Percentiles rank a stretch among this genome's conserved stretches.
Conservation (phyloP, 2,888 invertebrate species). For the Phragmatobia fuliginosa region DNA sequence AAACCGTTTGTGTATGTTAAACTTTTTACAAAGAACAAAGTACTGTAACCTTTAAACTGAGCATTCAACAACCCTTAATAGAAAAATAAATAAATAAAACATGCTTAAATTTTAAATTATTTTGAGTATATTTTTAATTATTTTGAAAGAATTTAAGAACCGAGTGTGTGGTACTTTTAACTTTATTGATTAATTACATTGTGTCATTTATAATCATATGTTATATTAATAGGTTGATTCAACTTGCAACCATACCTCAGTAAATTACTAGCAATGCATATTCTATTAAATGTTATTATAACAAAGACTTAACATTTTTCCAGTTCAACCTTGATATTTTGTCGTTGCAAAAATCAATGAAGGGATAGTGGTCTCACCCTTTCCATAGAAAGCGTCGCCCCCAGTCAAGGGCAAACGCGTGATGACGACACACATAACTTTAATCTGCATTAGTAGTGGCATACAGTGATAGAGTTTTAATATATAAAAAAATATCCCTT, state of each 20-base stretch:
- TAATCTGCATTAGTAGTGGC: not conserved
- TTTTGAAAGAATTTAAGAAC: not conserved
- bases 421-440: not conserved
- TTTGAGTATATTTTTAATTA: not conserved
- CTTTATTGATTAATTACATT: no score
- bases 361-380: not conserved
- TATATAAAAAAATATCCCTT: not conserved
- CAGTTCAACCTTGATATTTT: not conserved
- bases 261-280: not conserved
- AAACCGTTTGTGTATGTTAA: not conserved
- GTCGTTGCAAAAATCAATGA: not conserved
- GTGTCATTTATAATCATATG: not conserved
- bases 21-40: not conserved
- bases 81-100: no score
- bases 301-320: not conserved
- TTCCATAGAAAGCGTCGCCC: not conserved
- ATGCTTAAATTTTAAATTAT: not conserved
- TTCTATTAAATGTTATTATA: not conserved
- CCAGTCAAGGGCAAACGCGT: not conserved
- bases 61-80: not conserved
- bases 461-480: not conserved
- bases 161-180: no score
- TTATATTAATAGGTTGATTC: no score
- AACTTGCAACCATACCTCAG: not conserved
- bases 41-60: not conserved